A percentile compares a stretch with the other conserved stretches of the same genome.
Evolutionary conservation across 92 coral and sea anemone genomes (phyloP).

Genomic region (Scolanthus callimorphus): DNA sequence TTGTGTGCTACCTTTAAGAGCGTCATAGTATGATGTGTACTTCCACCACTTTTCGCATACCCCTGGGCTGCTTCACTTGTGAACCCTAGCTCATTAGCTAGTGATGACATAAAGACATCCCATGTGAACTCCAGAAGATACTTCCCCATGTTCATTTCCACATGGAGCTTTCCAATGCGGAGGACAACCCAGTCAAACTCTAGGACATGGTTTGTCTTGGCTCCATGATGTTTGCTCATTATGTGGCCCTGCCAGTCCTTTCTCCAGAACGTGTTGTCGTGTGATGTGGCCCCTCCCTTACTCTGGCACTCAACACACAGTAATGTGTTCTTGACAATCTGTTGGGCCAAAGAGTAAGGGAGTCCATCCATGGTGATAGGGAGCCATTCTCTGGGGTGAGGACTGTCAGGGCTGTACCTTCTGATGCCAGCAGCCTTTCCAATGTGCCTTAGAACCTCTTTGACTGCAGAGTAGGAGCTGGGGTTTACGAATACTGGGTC

Average conservation of each 20-base stretch:
- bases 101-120: conserved; percentile 19
- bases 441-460: conserved; percentile 11
- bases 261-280: conserved; percentile 1
- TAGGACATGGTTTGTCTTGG: neutral
- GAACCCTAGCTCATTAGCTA: conserved; percentile 30
- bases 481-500: conserved; percentile 33
- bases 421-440: conserved; percentile 23
- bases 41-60: conserved; percentile 27
- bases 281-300: neutral
- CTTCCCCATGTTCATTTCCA: conserved; percentile 35
- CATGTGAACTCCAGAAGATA: conserved; percentile 2
- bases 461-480: conserved; percentile 14
- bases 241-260: neutral
- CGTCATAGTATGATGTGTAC: conserved; percentile 19
- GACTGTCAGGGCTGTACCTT: conserved; percentile 17
- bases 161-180: conserved; percentile 20
- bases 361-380: conserved; percentile 28
- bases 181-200: conserved; percentile 23
- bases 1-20: conserved; percentile 16
- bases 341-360: conserved; percentile 11
- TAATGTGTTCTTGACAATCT: conserved; percentile 3
- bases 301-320: conserved; percentile 14
- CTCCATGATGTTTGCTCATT: conserved; percentile 1
- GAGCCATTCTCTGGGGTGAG: conserved; percentile 22
- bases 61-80: conserved; percentile 11